Percentiles rank a stretch among this genome's conserved stretches.
phyloP scores from a whole-genome alignment of 2,113 vertebrate genomes.

The Xiphorhynchus elegans region DNA sequence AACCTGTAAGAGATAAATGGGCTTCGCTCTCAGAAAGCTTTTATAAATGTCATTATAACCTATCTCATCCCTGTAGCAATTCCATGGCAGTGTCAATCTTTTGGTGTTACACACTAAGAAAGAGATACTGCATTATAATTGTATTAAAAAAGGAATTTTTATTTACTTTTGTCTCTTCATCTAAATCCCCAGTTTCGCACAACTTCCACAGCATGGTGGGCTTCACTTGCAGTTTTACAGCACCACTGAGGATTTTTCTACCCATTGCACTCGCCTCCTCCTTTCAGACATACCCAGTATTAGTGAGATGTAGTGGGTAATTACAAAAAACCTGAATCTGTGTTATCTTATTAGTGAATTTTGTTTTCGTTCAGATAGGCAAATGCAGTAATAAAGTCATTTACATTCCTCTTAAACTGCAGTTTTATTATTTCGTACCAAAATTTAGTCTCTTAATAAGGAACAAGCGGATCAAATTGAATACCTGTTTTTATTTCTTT shows the following conservation, averaged over 20 bases:
- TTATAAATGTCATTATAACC: neutral
- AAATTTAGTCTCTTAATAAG: conserved; percentile 34
- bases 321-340: conserved; percentile 3
- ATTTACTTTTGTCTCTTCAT: neutral
- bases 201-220: neutral
- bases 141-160: neutral
- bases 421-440: conserved; percentile 19
- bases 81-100: neutral
- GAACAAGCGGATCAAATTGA: conserved; percentile 30
- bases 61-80: neutral
- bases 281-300: neutral
- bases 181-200: neutral
- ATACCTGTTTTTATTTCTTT: neutral
- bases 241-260: neutral
- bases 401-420: conserved; percentile 16
- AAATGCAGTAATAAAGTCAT: conserved; percentile 28
- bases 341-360: conserved; percentile 30
- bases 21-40: neutral
- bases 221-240: neutral
- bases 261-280: neutral
- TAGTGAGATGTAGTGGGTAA: neutral
- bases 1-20: neutral
- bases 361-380: conserved; percentile 22
- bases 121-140: neutral
- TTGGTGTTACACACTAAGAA: neutral